A percentile compares a stretch with the other conserved stretches of the same genome.
Conservation (phyloP, 2,113 vertebrate genomes). For the Neotoma lepida region DNA sequence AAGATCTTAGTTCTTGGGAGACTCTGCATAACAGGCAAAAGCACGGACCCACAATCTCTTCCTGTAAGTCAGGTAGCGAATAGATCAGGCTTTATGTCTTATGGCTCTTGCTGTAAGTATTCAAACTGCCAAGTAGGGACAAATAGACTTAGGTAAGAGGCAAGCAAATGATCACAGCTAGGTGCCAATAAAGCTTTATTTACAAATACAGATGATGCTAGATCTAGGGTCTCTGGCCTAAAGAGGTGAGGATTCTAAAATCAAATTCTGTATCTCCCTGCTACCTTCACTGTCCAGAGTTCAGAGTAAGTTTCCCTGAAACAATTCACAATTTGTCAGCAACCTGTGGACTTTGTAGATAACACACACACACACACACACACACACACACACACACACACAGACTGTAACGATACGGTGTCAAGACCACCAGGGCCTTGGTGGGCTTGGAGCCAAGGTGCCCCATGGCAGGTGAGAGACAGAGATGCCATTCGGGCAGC, state of each 20-base stretch:
- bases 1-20: conserved; percentile 19
- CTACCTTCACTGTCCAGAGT: neutral
- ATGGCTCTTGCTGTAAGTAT: neutral
- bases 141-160: neutral
- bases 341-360: neutral
- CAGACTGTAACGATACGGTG: too few relatives aligned
- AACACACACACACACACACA: neutral
- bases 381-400: neutral
- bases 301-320: conserved; percentile 27
- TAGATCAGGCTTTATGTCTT: neutral
- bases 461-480: too few relatives aligned
- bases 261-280: neutral
- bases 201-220: neutral
- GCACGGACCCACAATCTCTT: neutral
- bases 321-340: neutral
- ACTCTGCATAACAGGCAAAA: neutral
- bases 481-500: too few relatives aligned
- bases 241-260: neutral
- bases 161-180: neutral
- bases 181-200: conserved; percentile 52
- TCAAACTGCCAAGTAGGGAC: neutral
- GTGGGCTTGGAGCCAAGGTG: too few relatives aligned
- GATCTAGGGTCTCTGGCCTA: neutral
- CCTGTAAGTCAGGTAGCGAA: neutral
- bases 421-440: too few relatives aligned